Evolutionary conservation across 2,113 vertebrate genomes (phyloP).

Genomic region (Microcebus griseorufus): DNA sequence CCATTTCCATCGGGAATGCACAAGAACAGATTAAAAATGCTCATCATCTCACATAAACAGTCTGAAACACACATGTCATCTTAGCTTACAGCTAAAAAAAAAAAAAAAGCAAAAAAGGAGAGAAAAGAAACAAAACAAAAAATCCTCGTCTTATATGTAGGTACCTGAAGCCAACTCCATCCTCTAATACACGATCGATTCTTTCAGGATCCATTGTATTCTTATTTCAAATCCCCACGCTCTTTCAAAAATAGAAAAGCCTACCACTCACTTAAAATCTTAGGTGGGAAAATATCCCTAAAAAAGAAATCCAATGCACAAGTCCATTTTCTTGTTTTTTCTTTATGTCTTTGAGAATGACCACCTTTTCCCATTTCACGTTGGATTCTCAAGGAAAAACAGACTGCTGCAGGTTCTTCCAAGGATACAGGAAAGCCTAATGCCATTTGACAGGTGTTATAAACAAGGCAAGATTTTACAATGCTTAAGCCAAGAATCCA

Average conservation of each 20-base stretch:
- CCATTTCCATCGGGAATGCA: conserved; percentile 50
- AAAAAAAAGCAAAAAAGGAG: background rate
- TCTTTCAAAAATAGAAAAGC: background rate
- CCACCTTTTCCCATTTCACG: background rate
- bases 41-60: conserved; percentile 65
- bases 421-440: background rate
- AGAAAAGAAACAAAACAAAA: conserved; percentile 13
- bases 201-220: background rate
- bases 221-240: background rate
- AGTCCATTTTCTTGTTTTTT: background rate
- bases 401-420: background rate
- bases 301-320: background rate
- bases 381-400: background rate
- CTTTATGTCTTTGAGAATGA: background rate
- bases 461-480: background rate
- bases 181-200: background rate
- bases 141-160: background rate
- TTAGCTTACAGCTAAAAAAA: conserved; percentile 12
- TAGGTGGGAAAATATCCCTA: background rate
- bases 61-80: conserved; percentile 51
- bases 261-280: background rate
- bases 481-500: background rate
- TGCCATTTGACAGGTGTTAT: background rate
- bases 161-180: background rate
- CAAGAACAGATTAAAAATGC: conserved; percentile 65